These are phyloP conservation scores for Elephantulus edwardii DNA, from an alignment of 2,113 vertebrate genomes.

Conservation along the genomic window DNA sequence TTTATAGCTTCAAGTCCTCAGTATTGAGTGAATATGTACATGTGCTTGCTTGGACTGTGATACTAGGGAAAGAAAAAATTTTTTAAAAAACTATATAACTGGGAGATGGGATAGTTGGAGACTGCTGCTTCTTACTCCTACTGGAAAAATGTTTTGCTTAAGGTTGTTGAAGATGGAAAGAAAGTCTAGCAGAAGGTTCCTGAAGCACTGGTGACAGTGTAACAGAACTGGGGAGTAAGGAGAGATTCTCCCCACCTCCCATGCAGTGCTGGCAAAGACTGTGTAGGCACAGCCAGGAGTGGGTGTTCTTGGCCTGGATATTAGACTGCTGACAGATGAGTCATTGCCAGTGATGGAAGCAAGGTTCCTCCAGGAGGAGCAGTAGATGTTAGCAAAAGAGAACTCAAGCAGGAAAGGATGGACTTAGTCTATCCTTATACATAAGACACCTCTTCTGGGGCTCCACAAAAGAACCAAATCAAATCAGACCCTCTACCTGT, in stretches of 20 bases:
- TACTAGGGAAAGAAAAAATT: not conserved
- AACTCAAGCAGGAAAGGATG: not conserved
- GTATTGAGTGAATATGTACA: not conserved
- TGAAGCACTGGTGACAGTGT: not conserved
- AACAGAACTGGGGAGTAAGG: not conserved
- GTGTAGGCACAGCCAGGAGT: not conserved
- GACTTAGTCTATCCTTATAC: not conserved
- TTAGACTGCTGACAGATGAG: not conserved
- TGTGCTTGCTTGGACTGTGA: not conserved
- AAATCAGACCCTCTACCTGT: no score
- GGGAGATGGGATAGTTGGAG: not conserved
- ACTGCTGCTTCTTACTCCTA: not conserved
- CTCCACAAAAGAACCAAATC: no score
- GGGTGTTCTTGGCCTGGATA: not conserved
- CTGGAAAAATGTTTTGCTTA: constrained; percentile 11
- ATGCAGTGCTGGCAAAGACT: not conserved
- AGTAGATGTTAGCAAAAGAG: not conserved
- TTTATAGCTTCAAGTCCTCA: not conserved
- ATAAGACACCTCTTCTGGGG: not conserved
- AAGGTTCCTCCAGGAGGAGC: not conserved
- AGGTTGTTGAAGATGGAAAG: not conserved
- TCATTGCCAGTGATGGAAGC: not conserved
- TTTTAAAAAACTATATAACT: not conserved
- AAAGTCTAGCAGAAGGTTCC: not conserved
- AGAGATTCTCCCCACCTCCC: not conserved